Percentiles rank a stretch among this genome's conserved stretches.
Conservation (phyloP, 2,888 invertebrate species). For the Artemia sinica region DNA sequence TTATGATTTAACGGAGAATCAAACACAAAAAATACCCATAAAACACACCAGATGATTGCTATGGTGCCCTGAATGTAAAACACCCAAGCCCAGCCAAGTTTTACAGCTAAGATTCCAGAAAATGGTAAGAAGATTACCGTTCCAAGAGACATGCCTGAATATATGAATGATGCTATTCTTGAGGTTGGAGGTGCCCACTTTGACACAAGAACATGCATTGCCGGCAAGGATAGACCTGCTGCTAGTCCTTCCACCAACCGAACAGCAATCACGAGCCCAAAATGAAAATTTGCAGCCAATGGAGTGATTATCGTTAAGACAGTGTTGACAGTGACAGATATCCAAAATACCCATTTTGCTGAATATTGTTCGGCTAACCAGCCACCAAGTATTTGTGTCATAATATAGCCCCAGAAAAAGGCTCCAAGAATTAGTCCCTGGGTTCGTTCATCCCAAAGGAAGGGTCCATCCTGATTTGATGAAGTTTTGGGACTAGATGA, state of each 20-base stretch:
- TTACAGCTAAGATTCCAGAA: slow-evolving; percentile 37
- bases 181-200: slow-evolving; percentile 75
- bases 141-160: slow-evolving; percentile 48
- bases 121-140: slow-evolving; percentile 63
- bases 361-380: slow-evolving; percentile 61
- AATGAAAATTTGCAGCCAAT: slow-evolving; percentile 46
- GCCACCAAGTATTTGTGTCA: slow-evolving; percentile 59
- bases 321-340: slow-evolving; percentile 55
- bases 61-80: slow-evolving; percentile 30
- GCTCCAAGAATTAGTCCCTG: slow-evolving; percentile 62
- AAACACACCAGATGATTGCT: slow-evolving; percentile 31
- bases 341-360: slow-evolving; percentile 74
- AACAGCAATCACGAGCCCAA: slow-evolving; percentile 46
- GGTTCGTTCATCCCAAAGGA: slow-evolving; percentile 49
- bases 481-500: too few relatives aligned
- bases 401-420: slow-evolving; percentile 71
- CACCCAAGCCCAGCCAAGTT: slow-evolving; percentile 33
- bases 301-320: slow-evolving; percentile 59
- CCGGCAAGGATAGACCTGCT: slow-evolving; percentile 71
- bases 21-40: slow-evolving; percentile 28
- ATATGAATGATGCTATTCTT: slow-evolving; percentile 64
- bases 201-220: slow-evolving; percentile 72
- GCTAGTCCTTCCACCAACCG: slow-evolving; percentile 56
- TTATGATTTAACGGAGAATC: slow-evolving; percentile 29
- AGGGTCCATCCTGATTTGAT: slow-evolving; percentile 46